Percentiles rank a stretch among this genome's conserved stretches.
Conservation (phyloP, 1,140 invertebrate species). For the Drosophila persimilis region DNA sequence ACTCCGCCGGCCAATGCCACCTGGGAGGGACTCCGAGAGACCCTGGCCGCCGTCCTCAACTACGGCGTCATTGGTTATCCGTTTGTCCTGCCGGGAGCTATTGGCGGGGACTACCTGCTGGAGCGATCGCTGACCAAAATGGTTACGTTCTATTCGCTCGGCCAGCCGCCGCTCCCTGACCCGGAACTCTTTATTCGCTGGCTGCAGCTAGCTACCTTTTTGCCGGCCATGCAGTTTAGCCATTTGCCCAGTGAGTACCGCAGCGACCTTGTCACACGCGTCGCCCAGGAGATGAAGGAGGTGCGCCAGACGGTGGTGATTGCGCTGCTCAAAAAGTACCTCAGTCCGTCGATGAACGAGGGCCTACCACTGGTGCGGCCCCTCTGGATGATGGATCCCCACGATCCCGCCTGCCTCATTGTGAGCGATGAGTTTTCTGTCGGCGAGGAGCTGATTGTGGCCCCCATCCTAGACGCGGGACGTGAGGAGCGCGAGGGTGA, state of each 20-base stretch:
- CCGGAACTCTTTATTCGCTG: constrained; percentile 96
- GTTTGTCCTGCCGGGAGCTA: constrained; percentile 95
- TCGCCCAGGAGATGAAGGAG: constrained; percentile 89
- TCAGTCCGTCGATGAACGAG: constrained; percentile 89
- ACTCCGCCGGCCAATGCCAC: constrained; percentile 93
- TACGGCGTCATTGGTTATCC: constrained; percentile 95
- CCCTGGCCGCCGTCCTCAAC: constrained; percentile 87
- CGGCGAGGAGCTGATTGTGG: constrained; percentile 95
- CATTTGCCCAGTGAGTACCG: constrained; percentile 94
- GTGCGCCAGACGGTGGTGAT: constrained; percentile 91
- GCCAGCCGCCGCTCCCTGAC: constrained; percentile 86
- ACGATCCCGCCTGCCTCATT: constrained; percentile 90
- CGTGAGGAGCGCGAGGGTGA: constrained; percentile 86
- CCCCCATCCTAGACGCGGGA: constrained; percentile 91
- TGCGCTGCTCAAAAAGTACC: constrained; percentile 89
- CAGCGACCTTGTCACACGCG: constrained; percentile 88
- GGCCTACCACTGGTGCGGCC: constrained; percentile 94
- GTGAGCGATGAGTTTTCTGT: constrained; percentile 95
- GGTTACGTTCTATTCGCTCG: constrained; percentile 76
- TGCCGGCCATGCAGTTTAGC: constrained; percentile 96
- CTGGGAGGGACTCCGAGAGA: constrained; percentile 94
- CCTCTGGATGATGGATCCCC: constrained; percentile 95
- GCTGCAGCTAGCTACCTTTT: constrained; percentile 96
- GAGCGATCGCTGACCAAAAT: constrained; percentile 70
- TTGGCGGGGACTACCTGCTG: constrained; percentile 90